Evolutionary conservation across 1,140 invertebrate genomes (phyloP).

Genomic region (Hylyphantes graminicola): DNA sequence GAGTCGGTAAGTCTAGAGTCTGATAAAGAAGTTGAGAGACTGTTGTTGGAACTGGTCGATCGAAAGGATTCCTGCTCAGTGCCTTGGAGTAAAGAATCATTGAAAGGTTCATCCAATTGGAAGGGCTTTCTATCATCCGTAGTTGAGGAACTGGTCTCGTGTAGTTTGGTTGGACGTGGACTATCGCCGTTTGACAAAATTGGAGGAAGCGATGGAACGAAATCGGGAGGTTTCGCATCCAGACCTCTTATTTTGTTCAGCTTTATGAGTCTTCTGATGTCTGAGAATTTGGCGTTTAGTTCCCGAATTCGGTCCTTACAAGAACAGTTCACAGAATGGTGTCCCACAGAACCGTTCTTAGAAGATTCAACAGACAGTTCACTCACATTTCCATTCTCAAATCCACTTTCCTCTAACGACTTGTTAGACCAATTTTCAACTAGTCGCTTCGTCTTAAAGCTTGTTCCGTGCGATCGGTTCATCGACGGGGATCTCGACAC

Average conservation of each 20-base stretch:
- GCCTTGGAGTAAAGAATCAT: slow-evolving; percentile 4
- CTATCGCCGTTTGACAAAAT: background rate
- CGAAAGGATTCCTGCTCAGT: slow-evolving; percentile 15
- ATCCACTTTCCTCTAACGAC: too few species aligned
- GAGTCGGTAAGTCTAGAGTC: background rate
- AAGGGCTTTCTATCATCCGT: background rate
- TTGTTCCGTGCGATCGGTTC: background rate
- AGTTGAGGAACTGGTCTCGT: background rate
- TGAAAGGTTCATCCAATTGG: background rate
- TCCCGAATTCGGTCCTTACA: slow-evolving; percentile 22
- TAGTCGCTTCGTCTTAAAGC: background rate
- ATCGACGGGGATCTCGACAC: background rate
- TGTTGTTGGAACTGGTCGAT: background rate
- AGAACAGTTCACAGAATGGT: slow-evolving; percentile 12
- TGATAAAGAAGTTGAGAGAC: background rate
- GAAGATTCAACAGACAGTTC: background rate
- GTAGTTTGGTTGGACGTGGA: background rate
- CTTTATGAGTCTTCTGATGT: background rate
- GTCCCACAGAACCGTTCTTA: background rate
- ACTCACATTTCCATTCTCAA: too few species aligned
- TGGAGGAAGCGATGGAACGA: slow-evolving; percentile 28
- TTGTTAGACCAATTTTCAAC: too few species aligned
- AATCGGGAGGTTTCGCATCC: slow-evolving; percentile 28
- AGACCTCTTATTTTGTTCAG: slow-evolving; percentile 26
- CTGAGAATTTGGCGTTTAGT: slow-evolving; percentile 23